A percentile compares a stretch with the other conserved stretches of the same genome.
Conservation (phyloP, 1,140 invertebrate genomes). For the Mactra quadrangularis region DNA sequence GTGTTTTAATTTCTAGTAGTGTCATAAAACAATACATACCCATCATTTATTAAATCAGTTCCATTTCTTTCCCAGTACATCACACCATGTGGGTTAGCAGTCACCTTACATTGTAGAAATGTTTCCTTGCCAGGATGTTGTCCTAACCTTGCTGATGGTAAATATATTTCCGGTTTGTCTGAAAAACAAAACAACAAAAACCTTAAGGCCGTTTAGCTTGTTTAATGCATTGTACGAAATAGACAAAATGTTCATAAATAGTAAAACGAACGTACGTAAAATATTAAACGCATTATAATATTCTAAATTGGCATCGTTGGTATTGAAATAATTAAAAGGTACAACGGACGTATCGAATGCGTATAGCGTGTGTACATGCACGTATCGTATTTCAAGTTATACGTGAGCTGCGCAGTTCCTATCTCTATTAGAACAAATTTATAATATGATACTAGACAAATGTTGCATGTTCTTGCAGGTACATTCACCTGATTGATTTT, state of each 20-base stretch:
- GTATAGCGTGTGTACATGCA: not conserved
- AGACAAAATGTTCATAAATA: not conserved
- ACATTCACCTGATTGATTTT: too few relatives aligned
- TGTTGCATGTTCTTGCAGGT: too few relatives aligned
- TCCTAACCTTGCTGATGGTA: conserved; percentile 72
- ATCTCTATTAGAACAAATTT: too few relatives aligned
- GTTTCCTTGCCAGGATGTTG: conserved; percentile 80
- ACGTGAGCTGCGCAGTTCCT: too few relatives aligned
- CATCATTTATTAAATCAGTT: conserved; percentile 27
- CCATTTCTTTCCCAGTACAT: conserved; percentile 91
- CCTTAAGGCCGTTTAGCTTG: not conserved
- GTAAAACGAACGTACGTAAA: not conserved
- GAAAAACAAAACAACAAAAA: conserved; percentile 11
- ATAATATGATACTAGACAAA: too few relatives aligned
- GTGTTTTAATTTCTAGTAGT: not conserved
- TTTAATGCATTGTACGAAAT: not conserved
- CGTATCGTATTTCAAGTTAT: too few relatives aligned
- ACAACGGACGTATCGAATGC: not conserved
- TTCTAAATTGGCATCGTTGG: not conserved
- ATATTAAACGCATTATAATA: too few relatives aligned
- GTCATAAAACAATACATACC: conserved; percentile 2
- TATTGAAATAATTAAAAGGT: not conserved
- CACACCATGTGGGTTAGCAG: conserved; percentile 93
- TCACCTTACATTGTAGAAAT: conserved; percentile 92
- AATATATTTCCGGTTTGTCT: conserved; percentile 78